phyloP scores from a whole-genome alignment of 1,140 invertebrate genomes.

The Diabrotica undecimpunctata region DNA sequence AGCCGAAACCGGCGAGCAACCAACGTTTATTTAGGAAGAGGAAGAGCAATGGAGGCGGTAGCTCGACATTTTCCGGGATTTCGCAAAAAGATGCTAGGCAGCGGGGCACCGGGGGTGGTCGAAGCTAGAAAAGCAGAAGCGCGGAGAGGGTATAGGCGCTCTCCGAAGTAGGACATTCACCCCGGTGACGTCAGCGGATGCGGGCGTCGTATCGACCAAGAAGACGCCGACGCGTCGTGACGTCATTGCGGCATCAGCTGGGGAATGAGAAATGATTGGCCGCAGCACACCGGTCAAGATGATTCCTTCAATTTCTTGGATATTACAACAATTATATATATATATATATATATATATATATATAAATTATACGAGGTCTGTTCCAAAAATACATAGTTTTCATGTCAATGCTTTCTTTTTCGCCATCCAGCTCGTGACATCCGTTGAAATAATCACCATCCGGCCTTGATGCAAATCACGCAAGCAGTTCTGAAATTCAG shows the following conservation, averaged over 20 bases:
- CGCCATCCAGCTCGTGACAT: no score
- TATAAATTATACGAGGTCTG: no score
- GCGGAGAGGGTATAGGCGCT: conserved; percentile 18
- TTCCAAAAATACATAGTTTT: no score
- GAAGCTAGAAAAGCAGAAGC: background rate
- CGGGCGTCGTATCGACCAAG: conserved; percentile 17
- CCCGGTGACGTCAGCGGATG: conserved; percentile 24
- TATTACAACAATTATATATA: no score
- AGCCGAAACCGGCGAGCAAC: background rate
- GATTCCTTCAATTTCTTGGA: background rate
- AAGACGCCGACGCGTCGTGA: conserved; percentile 20
- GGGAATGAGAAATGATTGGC: conserved; percentile 10
- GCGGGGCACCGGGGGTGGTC: conserved; percentile 7
- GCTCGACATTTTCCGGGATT: background rate
- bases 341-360: no score
- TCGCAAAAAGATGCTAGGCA: conserved; percentile 12
- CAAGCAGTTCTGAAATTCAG: no score
- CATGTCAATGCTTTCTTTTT: no score
- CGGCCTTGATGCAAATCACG: no score
- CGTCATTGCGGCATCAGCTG: conserved; percentile 30
- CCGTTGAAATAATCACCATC: no score
- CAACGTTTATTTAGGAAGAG: no score
- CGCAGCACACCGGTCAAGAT: background rate
- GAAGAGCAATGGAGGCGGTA: background rate
- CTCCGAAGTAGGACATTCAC: conserved; percentile 18